phyloP scores from a whole-genome alignment of 2,113 vertebrate species.

The Charina bottae region DNA sequence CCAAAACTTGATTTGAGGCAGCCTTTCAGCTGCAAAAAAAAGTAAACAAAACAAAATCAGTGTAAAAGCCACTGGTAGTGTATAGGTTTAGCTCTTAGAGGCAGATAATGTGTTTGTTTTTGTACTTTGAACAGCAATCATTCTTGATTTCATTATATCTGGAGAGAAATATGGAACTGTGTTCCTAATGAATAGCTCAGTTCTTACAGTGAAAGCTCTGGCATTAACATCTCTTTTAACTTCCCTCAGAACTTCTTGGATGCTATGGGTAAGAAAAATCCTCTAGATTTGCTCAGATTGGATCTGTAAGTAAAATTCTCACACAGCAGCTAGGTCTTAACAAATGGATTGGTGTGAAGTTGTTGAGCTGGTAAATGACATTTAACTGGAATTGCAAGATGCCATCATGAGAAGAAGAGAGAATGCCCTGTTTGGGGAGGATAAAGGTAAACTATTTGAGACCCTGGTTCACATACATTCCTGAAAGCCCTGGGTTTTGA shows the following conservation, averaged over 20 bases:
- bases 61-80: not conserved
- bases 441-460: not conserved
- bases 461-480: too few relatives aligned
- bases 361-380: not conserved
- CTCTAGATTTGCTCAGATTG: not conserved
- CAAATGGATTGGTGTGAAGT: not conserved
- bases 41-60: not conserved
- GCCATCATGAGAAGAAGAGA: not conserved
- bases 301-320: not conserved
- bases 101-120: not conserved
- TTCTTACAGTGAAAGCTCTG: not conserved
- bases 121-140: not conserved
- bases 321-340: not conserved
- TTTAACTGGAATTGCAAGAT: not conserved
- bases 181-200: not conserved
- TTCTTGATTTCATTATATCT: not conserved
- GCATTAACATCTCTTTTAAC: not conserved
- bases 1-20: not conserved
- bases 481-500: too few relatives aligned
- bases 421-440: not conserved
- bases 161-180: not conserved
- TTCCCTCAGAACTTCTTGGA: not conserved
- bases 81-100: not conserved
- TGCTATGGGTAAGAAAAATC: not conserved
- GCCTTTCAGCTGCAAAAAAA: not conserved